Conservation (phyloP, 2,888 invertebrate species). For the Diogma glabrata region DNA sequence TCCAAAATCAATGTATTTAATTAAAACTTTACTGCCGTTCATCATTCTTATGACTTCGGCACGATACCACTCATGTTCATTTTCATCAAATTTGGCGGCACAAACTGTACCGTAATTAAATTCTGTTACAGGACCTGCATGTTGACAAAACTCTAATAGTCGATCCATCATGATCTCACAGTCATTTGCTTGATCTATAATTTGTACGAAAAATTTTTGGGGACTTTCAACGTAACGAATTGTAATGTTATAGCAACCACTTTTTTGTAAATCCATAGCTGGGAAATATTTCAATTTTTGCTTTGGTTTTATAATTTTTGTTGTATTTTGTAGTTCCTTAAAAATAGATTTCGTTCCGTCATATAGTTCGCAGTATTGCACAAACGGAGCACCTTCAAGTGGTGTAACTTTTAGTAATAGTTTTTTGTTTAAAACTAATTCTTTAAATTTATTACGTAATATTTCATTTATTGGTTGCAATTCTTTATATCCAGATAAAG, state of each 20-base stretch:
- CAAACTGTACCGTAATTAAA: slow-evolving; percentile 53
- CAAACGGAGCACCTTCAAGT: slow-evolving; percentile 56
- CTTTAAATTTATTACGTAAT: slow-evolving; percentile 59
- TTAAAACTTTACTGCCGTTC: slow-evolving; percentile 45
- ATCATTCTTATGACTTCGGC: slow-evolving; percentile 59
- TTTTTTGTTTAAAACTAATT: slow-evolving; percentile 49
- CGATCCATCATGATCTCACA: slow-evolving; percentile 56
- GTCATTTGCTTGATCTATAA: slow-evolving; percentile 46
- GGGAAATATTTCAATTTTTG: slow-evolving; percentile 28
- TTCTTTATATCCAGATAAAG: slow-evolving; percentile 57
- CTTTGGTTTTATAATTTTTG: slow-evolving; percentile 24
- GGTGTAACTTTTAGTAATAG: slow-evolving; percentile 54
- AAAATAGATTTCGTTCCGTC: slow-evolving; percentile 46
- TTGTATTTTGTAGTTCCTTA: slow-evolving; percentile 39
- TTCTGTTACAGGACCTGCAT: slow-evolving; percentile 36
- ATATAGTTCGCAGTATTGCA: slow-evolving; percentile 63
- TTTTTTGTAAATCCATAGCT: slow-evolving; percentile 26
- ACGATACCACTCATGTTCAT: slow-evolving; percentile 82
- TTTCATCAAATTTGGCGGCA: slow-evolving; percentile 61
- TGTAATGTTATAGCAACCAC: slow-evolving; percentile 27
- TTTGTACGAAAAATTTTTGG: slow-evolving; percentile 61
- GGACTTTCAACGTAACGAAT: slow-evolving; percentile 43
- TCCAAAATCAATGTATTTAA: slow-evolving; percentile 91
- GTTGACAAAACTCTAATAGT: slow-evolving; percentile 48
- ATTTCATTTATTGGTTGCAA: slow-evolving; percentile 42